Conservation (phyloP, 2,113 vertebrate genomes). For the Xiphophorus hellerii region DNA sequence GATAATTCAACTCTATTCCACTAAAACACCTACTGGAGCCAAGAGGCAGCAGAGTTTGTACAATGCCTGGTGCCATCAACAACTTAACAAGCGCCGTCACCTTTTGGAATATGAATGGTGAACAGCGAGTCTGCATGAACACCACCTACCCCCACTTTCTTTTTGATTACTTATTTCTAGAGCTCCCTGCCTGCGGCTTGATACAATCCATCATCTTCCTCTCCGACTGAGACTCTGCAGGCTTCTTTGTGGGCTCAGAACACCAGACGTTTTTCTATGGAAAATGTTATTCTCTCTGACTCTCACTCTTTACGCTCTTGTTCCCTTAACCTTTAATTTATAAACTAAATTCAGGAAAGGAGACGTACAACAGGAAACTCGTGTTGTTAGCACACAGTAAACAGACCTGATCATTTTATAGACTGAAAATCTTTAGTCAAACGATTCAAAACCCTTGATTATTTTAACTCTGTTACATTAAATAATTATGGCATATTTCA, state of each 20-base stretch:
- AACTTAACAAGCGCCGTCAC: constrained; percentile 64
- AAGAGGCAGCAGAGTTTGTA: constrained; percentile 54
- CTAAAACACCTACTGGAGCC: constrained; percentile 61
- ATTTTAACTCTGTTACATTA: too few relatives aligned
- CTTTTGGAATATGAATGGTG: constrained; percentile 48
- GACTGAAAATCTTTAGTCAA: too few relatives aligned
- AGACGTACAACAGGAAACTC: constrained; percentile 19
- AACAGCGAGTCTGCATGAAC: constrained; percentile 40
- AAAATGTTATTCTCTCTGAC: constrained; percentile 31
- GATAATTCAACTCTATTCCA: constrained; percentile 74
- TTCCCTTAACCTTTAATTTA: constrained; percentile 60
- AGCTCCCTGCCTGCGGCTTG: constrained; percentile 37
- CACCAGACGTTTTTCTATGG: constrained; percentile 29
- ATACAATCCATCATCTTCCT: constrained; percentile 62
- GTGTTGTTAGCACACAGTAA: background rate
- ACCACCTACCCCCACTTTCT: constrained; percentile 45
- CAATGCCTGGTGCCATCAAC: constrained; percentile 57
- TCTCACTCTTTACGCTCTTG: constrained; percentile 28
- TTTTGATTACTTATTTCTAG: constrained; percentile 52
- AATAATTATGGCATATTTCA: too few relatives aligned
- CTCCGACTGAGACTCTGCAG: constrained; percentile 25
- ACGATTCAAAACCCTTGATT: too few relatives aligned
- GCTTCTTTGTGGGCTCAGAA: constrained; percentile 23
- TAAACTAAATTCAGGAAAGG: constrained; percentile 31
- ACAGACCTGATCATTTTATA: background rate